Evolutionary conservation across 2,113 vertebrate species (phyloP).

Genomic region (Zosterops pallidus): DNA sequence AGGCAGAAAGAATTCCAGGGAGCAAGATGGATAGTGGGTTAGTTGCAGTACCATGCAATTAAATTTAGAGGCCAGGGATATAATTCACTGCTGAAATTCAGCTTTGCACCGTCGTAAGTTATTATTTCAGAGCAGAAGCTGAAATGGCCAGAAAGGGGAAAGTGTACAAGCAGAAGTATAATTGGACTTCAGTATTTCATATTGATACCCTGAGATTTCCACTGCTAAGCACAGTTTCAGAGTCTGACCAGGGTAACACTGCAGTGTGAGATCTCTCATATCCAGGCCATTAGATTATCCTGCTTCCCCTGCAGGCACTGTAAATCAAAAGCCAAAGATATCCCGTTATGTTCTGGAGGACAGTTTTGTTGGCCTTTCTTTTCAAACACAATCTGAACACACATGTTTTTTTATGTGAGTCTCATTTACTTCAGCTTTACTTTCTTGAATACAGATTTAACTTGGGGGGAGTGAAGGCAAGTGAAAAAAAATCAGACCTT

Average conservation of each 20-base stretch:
- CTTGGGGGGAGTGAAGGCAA: background rate
- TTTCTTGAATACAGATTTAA: slow-evolving; percentile 34
- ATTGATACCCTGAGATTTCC: slow-evolving; percentile 36
- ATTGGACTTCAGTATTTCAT: slow-evolving; percentile 54
- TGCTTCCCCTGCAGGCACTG: background rate
- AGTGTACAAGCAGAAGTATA: slow-evolving; percentile 39
- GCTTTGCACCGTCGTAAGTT: background rate
- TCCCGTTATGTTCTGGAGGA: slow-evolving; percentile 8
- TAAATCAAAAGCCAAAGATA: slow-evolving; percentile 53
- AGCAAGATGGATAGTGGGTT: background rate
- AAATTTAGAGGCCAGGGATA: slow-evolving; percentile 36
- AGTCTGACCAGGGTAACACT: background rate
- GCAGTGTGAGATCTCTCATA: slow-evolving; percentile 4
- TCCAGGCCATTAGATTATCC: slow-evolving; percentile 30
- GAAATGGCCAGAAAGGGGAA: slow-evolving; percentile 39
- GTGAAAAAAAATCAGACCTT: background rate
- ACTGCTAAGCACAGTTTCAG: background rate
- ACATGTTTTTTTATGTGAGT: slow-evolving; percentile 8
- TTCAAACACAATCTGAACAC: slow-evolving; percentile 47
- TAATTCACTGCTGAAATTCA: slow-evolving; percentile 58
- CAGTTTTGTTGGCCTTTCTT: slow-evolving; percentile 36
- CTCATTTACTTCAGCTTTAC: background rate
- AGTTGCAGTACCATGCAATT: slow-evolving; percentile 27
- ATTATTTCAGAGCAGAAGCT: slow-evolving; percentile 41
- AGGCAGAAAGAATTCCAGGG: background rate